Evolutionary conservation across 2,888 invertebrate genomes (phyloP).

Genomic region (Trypoxylon attenuatum): DNA sequence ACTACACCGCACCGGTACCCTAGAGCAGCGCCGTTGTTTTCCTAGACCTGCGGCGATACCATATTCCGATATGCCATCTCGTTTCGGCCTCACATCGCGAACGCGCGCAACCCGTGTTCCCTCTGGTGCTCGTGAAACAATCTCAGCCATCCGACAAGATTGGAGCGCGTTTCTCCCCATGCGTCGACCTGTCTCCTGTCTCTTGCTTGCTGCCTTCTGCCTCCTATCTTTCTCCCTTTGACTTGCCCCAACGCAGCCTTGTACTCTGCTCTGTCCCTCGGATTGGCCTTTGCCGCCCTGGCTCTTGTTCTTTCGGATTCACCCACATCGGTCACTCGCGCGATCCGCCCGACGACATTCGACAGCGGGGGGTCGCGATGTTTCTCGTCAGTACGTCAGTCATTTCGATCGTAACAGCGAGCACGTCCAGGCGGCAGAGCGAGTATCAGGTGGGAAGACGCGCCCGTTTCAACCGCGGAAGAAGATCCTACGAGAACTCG

Average conservation of each 20-base stretch:
- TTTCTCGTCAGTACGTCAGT: constrained; percentile 71
- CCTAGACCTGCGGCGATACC: constrained; percentile 24
- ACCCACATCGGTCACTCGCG: constrained; percentile 68
- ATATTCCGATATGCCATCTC: constrained; percentile 23
- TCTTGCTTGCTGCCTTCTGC: background rate
- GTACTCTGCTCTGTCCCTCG: constrained; percentile 20
- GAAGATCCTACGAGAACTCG: constrained; percentile 57
- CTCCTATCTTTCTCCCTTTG: background rate
- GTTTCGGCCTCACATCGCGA: constrained; percentile 10
- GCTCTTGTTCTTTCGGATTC: constrained; percentile 51
- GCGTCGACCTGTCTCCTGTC: constrained; percentile 10
- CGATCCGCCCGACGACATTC: constrained; percentile 68
- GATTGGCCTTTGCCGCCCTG: constrained; percentile 20
- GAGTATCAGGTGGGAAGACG: constrained; percentile 25
- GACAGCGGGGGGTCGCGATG: constrained; percentile 70
- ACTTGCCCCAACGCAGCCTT: background rate
- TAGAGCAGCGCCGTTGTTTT: constrained; percentile 23
- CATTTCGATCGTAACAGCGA: constrained; percentile 67
- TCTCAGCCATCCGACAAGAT: constrained; percentile 33
- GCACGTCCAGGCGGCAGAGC: constrained; percentile 40
- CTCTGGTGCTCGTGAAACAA: constrained; percentile 29
- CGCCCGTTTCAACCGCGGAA: too few species aligned
- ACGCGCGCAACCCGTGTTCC: constrained; percentile 36
- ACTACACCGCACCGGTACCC: constrained; percentile 18
- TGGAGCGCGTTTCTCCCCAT: constrained; percentile 23